Base-by-base conservation (phyloP, 1,140 invertebrate species). In the Dufourea novaeangliae region DNA sequence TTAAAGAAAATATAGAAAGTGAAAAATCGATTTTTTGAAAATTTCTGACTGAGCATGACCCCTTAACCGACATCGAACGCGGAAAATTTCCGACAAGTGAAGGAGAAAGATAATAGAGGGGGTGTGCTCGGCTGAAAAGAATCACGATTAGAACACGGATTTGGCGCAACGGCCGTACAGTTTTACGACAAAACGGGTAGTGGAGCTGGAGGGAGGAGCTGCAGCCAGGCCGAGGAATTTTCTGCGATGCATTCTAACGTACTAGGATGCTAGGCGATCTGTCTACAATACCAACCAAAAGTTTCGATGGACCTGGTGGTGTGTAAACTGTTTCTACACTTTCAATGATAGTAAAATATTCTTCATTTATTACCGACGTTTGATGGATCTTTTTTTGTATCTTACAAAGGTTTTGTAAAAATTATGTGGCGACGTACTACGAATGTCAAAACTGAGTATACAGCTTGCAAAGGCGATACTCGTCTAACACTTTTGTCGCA, bases 141-240 rank as follows among this genome's bases (percentile, higher is more conserved):
- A 82, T 83, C 79, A 78, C 64, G 80, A 83, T 83, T 82, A 83
- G 75, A 83, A 54, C 56, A 54, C 67, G 64, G 71, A 63, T 79
- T 72, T 68, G 75, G 80, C 34, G 39, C 52, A 14, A 27, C 10
- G 32, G 22, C 17, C 39, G 64, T 34, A 29, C 52, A 63, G 59
- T 67, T 83, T 72, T 62, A 64, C n/a, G 29, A 52, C 69, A 64
- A 44, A 77, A 69, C 37, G 46, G 50, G 66, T 29, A n/a, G 78
- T 74, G 74, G 41, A 69, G 44, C 25, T 50, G 52, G 66, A 78
- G 67, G 69, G 62, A 68, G 81, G 54, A 50, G 41, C 34, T 54
- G 25, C 46, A 46, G 52, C 34, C 66, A 56, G 74, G 59, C 34
- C 75, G 76, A 82, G 64, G 75, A 74, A 79, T 82, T 74, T 69